Percentiles rank a stretch among this genome's conserved stretches.
Evolutionary conservation across 2,113 vertebrate genomes (phyloP).

Genomic region (Eublepharis macularius): DNA sequence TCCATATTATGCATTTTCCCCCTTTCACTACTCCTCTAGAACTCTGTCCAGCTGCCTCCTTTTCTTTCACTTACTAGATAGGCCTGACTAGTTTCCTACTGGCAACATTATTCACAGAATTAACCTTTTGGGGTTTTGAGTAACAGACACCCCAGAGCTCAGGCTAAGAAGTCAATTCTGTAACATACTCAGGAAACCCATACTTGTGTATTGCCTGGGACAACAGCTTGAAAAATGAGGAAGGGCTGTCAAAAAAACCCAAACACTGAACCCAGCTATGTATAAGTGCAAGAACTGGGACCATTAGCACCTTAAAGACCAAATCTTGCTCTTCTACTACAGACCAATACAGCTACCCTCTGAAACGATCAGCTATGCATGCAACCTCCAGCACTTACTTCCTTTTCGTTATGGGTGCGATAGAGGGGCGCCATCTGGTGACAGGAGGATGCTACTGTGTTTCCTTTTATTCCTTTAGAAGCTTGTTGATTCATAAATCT

Average conservation of each 20-base stretch:
- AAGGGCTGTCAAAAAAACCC: background rate
- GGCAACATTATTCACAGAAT: background rate
- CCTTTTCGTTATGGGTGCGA: accelerated
- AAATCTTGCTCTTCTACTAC: no score
- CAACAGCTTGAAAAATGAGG: background rate
- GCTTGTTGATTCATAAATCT: no score
- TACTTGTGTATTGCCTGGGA: background rate
- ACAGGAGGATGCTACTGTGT: background rate
- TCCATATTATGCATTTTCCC: no score
- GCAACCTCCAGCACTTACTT: no score
- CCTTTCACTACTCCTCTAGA: background rate
- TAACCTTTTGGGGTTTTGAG: background rate
- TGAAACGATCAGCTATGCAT: no score
- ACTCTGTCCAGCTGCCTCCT: background rate
- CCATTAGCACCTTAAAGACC: no score
- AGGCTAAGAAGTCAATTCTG: background rate
- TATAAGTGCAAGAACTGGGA: no score
- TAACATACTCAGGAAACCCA: background rate
- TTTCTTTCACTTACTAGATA: background rate
- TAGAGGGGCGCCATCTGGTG: constrained; percentile 38
- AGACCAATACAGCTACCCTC: no score
- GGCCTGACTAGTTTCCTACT: background rate
- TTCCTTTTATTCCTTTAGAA: no score
- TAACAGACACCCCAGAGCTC: no score
- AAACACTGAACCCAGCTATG: background rate